These are phyloP conservation scores for Alexandromys fortis DNA, from an alignment of 2,113 vertebrate genomes.

Conservation along the genomic window DNA sequence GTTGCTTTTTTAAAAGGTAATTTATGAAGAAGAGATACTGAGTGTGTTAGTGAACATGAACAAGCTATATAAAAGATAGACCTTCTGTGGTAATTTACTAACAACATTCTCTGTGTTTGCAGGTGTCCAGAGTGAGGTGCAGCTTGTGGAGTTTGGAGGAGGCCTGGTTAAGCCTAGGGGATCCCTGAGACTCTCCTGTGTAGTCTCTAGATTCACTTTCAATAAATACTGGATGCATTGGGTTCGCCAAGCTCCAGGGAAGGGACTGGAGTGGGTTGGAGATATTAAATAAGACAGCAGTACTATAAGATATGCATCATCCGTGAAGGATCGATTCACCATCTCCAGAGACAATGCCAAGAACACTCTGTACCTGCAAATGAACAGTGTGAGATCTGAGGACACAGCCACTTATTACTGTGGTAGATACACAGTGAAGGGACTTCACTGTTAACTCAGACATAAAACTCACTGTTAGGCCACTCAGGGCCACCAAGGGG, in stretches of 20 bases:
- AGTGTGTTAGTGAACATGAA: neutral
- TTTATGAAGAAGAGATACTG: too few species aligned
- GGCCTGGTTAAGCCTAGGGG: neutral
- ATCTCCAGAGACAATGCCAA: neutral
- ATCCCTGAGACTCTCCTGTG: neutral
- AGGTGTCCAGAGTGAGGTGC: neutral
- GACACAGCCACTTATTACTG: neutral
- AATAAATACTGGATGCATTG: neutral
- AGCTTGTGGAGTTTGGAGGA: neutral
- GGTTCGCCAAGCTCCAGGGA: neutral
- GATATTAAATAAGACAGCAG: neutral
- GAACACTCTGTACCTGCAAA: neutral
- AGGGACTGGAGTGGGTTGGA: neutral
- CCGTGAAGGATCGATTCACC: neutral
- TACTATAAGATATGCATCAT: fast-evolving
- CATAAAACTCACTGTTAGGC: neutral
- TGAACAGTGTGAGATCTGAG: neutral
- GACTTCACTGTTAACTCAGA: neutral
- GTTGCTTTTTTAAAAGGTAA: too few species aligned
- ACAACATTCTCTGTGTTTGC: neutral
- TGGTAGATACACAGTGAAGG: neutral
- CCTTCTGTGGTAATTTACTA: neutral
- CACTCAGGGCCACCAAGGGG: neutral
- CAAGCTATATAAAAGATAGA: neutral
- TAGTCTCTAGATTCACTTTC: neutral